phyloP scores from a whole-genome alignment of 2,888 invertebrate species.

The Lochmaea crataegi region DNA sequence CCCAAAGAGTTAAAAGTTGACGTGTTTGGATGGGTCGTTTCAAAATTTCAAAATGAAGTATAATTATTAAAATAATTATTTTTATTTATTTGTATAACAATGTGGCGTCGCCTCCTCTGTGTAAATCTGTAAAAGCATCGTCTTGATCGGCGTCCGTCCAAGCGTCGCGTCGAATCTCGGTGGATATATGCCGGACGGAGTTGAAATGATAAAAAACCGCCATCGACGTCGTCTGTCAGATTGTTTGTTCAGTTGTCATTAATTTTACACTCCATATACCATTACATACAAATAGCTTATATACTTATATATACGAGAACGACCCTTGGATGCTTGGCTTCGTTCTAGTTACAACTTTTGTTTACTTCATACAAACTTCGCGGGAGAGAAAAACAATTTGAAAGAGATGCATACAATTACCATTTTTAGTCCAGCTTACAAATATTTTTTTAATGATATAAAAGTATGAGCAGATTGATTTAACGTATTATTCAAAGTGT shows the following conservation, averaged over 20 bases:
- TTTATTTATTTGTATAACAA: neutral
- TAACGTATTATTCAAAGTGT: too few relatives aligned
- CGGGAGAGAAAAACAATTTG: neutral
- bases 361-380: neutral
- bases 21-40: too few relatives aligned
- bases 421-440: constrained; percentile 4
- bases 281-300: constrained; percentile 30
- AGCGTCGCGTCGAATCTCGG: constrained; percentile 55
- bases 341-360: neutral
- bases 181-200: constrained; percentile 10
- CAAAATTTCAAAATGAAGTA: too few relatives aligned
- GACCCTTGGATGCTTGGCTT: neutral
- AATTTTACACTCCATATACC: constrained; percentile 56
- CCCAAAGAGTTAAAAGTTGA: too few relatives aligned
- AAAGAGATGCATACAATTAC: neutral
- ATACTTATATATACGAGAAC: neutral
- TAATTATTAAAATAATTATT: too few relatives aligned
- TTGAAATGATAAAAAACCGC: constrained; percentile 53
- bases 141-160: constrained; percentile 59
- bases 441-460: neutral
- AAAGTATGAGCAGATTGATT: neutral
- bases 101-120: constrained; percentile 12
- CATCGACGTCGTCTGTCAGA: constrained; percentile 51
- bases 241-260: constrained; percentile 62
- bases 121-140: constrained; percentile 46